Evolutionary conservation across 1,140 invertebrate genomes (phyloP).

Genomic region (Bicyclus anynana): DNA sequence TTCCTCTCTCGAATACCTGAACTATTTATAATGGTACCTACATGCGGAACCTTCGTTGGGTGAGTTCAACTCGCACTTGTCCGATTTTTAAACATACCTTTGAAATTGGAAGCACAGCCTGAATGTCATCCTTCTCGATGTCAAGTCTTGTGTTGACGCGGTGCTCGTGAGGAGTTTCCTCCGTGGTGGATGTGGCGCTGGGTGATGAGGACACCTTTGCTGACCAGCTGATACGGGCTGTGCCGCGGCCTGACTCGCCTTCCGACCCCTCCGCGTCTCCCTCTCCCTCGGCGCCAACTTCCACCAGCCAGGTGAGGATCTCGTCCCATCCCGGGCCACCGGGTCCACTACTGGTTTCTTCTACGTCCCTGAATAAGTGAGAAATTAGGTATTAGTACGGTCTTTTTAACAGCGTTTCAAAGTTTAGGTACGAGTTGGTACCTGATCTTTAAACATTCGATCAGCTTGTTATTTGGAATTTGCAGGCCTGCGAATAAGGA

Average conservation of each 20-base stretch:
- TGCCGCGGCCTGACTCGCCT: conserved; percentile 79
- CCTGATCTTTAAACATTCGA: no score
- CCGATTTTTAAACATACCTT: conserved; percentile 81
- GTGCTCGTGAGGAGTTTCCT: conserved; percentile 76
- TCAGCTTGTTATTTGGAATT: no score
- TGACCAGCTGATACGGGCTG: conserved; percentile 63
- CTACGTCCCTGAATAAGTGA: conserved; percentile 40
- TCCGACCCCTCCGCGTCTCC: conserved; percentile 82
- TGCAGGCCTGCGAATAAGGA: no score
- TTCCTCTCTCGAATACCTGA: no score
- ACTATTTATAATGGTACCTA: no score
- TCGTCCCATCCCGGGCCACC: conserved; percentile 84
- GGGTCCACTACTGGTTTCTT: conserved; percentile 76
- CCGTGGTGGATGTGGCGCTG: conserved; percentile 57
- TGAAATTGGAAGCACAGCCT: conserved; percentile 95
- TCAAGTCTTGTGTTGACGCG: conserved; percentile 89
- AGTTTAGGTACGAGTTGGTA: no score
- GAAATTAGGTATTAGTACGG: background rate
- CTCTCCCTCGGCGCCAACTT: conserved; percentile 89
- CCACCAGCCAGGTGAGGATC: conserved; percentile 93
- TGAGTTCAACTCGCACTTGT: no score
- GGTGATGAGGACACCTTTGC: conserved; percentile 52
- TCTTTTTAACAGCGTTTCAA: no score
- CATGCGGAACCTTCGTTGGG: no score
- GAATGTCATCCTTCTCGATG: conserved; percentile 96